phyloP scores from a whole-genome alignment of 2,888 invertebrate species.

The Cataglyphis albicans region DNA sequence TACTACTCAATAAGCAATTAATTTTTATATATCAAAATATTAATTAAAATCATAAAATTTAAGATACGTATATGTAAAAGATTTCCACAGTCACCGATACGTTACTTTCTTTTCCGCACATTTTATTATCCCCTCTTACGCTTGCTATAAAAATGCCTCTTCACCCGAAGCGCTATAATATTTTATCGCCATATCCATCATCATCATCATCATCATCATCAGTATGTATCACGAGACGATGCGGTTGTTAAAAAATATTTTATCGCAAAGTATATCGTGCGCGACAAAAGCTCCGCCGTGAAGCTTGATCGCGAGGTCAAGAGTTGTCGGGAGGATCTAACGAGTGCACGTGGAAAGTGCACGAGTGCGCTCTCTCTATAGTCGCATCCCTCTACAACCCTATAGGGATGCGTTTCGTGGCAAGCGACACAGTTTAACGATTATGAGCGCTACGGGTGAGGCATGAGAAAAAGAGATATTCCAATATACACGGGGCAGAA shows the following conservation, averaged over 20 bases:
- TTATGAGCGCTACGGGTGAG: slow-evolving; percentile 1
- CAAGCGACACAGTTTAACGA: slow-evolving; percentile 58
- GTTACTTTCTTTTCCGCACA: background rate
- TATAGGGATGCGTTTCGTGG: slow-evolving; percentile 22
- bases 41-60: background rate
- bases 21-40: background rate
- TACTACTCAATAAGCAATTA: slow-evolving; percentile 12
- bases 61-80: background rate
- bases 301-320: slow-evolving; percentile 38
- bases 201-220: background rate
- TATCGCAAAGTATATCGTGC: slow-evolving; percentile 12
- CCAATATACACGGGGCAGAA: background rate
- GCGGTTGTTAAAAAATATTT: slow-evolving; percentile 50
- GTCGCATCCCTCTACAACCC: background rate
- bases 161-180: background rate
- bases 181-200: background rate
- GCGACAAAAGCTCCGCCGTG: background rate
- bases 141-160: slow-evolving; percentile 9
- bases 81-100: background rate
- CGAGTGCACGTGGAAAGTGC: slow-evolving; percentile 18
- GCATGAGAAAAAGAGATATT: background rate
- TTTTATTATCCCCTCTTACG: background rate
- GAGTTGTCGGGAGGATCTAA: slow-evolving; percentile 60
- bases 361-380: slow-evolving; percentile 7
- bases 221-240: background rate